phyloP scores from a whole-genome alignment of 1,140 invertebrate genomes.

The Anoplophora glabripennis region DNA sequence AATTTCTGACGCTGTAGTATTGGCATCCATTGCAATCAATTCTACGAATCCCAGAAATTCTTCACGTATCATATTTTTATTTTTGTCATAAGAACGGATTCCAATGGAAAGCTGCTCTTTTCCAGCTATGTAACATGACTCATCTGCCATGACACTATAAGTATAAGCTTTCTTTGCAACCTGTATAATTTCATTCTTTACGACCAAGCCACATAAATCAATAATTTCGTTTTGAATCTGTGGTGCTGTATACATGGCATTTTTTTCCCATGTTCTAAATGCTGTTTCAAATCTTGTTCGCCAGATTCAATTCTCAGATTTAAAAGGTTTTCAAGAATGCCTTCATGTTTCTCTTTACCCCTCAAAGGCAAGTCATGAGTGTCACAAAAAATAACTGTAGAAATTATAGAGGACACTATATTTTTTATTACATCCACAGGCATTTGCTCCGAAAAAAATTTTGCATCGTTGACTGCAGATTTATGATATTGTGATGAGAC shows the following conservation, averaged over 20 bases:
- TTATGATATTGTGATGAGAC: not conserved
- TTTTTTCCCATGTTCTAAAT: too few species aligned
- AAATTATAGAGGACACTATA: not conserved
- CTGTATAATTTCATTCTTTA: too few species aligned
- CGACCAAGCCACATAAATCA: too few species aligned
- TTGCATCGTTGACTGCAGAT: not conserved
- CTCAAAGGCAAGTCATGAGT: not conserved
- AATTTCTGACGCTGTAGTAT: slow-evolving; percentile 28
- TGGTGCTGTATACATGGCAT: too few species aligned
- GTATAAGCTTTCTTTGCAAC: slow-evolving; percentile 15
- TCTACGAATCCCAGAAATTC: slow-evolving; percentile 41
- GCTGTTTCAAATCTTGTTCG: too few species aligned
- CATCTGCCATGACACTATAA: slow-evolving; percentile 36
- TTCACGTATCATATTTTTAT: slow-evolving; percentile 27
- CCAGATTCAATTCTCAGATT: too few species aligned
- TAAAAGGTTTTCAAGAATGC: too few species aligned
- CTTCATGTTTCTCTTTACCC: too few species aligned
- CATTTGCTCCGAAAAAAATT: not conserved
- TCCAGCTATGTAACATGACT: slow-evolving; percentile 37
- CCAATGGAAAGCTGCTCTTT: slow-evolving; percentile 41
- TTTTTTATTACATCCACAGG: not conserved
- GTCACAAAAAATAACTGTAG: not conserved
- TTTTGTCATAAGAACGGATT: slow-evolving; percentile 21
- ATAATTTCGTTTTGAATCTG: too few species aligned
- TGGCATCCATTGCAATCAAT: slow-evolving; percentile 21